These are phyloP conservation scores for Sylvia atricapilla DNA, from an alignment of 2,113 vertebrate genomes.

Conservation along the genomic window DNA sequence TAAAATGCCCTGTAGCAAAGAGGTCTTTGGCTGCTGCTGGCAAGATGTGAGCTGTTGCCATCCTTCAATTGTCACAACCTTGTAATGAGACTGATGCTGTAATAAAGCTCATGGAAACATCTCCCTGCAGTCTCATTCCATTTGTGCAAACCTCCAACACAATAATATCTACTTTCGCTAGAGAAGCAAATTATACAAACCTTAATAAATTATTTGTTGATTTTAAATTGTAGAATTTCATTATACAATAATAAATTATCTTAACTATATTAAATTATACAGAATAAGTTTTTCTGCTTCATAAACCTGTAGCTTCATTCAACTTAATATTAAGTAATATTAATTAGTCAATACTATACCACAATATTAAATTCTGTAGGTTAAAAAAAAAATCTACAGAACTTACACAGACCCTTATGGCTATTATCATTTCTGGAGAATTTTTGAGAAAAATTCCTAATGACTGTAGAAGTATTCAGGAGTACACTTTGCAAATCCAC, in stretches of 20 bases:
- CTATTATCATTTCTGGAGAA: background rate
- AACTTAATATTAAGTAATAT: background rate
- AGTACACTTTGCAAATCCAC: background rate
- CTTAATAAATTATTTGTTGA: background rate
- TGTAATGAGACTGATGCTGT: too few species aligned
- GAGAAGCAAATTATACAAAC: background rate
- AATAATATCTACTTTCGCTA: background rate
- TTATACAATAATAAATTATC: background rate
- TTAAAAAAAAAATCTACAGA: background rate
- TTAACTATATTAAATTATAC: background rate
- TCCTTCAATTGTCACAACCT: too few species aligned
- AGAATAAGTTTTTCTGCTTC: background rate
- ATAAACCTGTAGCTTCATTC: background rate
- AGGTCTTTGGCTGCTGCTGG: too few species aligned
- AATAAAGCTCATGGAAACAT: too few species aligned
- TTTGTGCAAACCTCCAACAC: too few species aligned
- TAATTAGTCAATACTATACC: background rate
- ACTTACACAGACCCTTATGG: background rate
- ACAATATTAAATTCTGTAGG: background rate
- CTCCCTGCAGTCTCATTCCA: too few species aligned
- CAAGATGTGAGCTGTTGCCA: too few species aligned
- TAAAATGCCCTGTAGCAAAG: too few species aligned
- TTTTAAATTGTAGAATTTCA: background rate
- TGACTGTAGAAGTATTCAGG: background rate
- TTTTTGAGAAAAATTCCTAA: background rate